Conservation (phyloP, 2,113 vertebrate species). For the Nycticebus coucang region DNA sequence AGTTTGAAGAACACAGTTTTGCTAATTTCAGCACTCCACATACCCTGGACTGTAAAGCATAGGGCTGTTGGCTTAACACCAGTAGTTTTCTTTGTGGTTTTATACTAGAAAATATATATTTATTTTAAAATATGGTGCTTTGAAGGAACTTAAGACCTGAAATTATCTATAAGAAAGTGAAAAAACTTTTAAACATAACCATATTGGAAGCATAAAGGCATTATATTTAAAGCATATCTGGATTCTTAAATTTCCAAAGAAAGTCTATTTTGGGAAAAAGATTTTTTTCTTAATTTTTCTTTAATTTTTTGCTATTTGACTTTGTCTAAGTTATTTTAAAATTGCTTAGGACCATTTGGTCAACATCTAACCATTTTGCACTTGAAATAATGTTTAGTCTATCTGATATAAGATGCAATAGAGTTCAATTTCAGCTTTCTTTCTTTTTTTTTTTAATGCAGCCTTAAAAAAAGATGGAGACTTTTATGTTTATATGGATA, state of each 20-base stretch:
- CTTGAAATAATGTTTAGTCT: conserved; percentile 2
- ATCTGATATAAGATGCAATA: neutral
- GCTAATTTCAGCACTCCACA: neutral
- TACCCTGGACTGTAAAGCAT: neutral
- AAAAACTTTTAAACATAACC: neutral
- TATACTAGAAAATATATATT: neutral
- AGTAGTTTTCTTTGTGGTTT: neutral
- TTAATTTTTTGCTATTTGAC: neutral
- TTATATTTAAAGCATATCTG: conserved; percentile 1
- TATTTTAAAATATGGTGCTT: neutral
- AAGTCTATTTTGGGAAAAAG: neutral
- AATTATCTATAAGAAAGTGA: neutral
- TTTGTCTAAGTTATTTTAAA: neutral
- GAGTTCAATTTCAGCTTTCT: neutral
- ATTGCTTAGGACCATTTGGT: neutral
- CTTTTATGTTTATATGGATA: no score
- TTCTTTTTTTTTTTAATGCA: no score
- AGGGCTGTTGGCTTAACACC: neutral
- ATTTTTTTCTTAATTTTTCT: neutral
- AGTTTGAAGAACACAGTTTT: conserved; percentile 18
- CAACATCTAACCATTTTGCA: neutral
- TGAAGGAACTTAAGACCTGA: conserved; percentile 6
- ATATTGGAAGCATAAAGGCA: neutral
- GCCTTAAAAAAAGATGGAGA: no score
- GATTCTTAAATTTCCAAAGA: neutral